These are phyloP conservation scores for Magallana gigas DNA, from an alignment of 1,140 invertebrate genomes.

Conservation along the genomic window DNA sequence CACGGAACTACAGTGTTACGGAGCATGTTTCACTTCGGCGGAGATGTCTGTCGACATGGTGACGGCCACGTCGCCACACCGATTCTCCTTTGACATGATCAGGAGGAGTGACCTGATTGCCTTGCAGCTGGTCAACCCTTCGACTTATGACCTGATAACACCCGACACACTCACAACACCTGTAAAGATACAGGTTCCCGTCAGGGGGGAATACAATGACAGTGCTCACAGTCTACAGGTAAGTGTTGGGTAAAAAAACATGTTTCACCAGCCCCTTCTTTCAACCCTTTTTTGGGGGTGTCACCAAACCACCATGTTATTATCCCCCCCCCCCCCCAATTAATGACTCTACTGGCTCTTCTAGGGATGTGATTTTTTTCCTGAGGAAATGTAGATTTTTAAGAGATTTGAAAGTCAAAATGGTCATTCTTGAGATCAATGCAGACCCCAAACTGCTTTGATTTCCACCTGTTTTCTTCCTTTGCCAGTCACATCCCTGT, in stretches of 20 bases:
- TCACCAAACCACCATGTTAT: too few species aligned
- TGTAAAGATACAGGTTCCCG: not conserved
- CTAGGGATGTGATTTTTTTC: too few species aligned
- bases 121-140: conserved; percentile 42
- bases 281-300: too few species aligned
- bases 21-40: conserved; percentile 46
- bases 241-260: not conserved
- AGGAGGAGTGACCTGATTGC: conserved; percentile 43
- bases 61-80: conserved; percentile 41
- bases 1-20: conserved; percentile 36
- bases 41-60: conserved; percentile 47
- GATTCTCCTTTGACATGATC: conserved; percentile 26
- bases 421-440: too few species aligned
- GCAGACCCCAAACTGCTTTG: too few species aligned
- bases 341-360: too few species aligned
- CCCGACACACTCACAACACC: not conserved
- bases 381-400: too few species aligned
- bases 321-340: too few species aligned
- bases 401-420: too few species aligned
- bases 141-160: conserved; percentile 5
- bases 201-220: conserved; percentile 33
- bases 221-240: conserved; percentile 48
- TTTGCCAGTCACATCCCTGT: too few species aligned
- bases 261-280: too few species aligned
- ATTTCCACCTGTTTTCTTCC: too few species aligned